These are phyloP conservation scores for Lycia hirtaria DNA, from an alignment of 2,888 invertebrate species.

Conservation along the genomic window DNA sequence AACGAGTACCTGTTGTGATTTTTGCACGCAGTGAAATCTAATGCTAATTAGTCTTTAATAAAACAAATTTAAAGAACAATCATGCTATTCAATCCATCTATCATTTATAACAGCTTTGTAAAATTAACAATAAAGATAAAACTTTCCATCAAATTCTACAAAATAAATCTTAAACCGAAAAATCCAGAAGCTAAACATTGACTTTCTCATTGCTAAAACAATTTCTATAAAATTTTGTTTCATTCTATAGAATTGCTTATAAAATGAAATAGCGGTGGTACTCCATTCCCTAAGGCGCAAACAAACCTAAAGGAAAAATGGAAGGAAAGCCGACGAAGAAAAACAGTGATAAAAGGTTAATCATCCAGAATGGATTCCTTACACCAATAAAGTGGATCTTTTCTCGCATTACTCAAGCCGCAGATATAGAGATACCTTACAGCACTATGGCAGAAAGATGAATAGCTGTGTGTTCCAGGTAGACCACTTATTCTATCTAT, in stretches of 20 bases:
- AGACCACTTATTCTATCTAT: slow-evolving; percentile 59
- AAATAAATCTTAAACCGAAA: background rate
- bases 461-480: slow-evolving; percentile 64
- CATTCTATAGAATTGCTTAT: slow-evolving; percentile 29
- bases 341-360: slow-evolving; percentile 63
- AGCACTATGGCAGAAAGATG: slow-evolving; percentile 56
- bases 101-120: background rate
- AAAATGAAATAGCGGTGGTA: slow-evolving; percentile 34
- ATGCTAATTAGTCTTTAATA: too few species aligned
- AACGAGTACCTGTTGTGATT: too few species aligned
- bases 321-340: slow-evolving; percentile 48
- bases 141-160: background rate
- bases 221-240: slow-evolving; percentile 24
- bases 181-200: slow-evolving; percentile 4
- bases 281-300: slow-evolving; percentile 33
- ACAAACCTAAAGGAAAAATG: slow-evolving; percentile 42
- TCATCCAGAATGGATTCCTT: slow-evolving; percentile 64
- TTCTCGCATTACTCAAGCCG: slow-evolving; percentile 55
- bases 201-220: slow-evolving; percentile 8
- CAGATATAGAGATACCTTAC: slow-evolving; percentile 56
- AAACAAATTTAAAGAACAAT: too few species aligned
- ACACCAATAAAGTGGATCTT: slow-evolving; percentile 62
- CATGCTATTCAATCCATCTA: too few species aligned
- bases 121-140: background rate
- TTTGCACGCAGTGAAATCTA: too few species aligned